Percentiles rank a stretch among this genome's conserved stretches.
These are phyloP conservation scores for Drosophila mauritiana DNA, from an alignment of 1,140 invertebrate genomes.

Conservation along the genomic window DNA sequence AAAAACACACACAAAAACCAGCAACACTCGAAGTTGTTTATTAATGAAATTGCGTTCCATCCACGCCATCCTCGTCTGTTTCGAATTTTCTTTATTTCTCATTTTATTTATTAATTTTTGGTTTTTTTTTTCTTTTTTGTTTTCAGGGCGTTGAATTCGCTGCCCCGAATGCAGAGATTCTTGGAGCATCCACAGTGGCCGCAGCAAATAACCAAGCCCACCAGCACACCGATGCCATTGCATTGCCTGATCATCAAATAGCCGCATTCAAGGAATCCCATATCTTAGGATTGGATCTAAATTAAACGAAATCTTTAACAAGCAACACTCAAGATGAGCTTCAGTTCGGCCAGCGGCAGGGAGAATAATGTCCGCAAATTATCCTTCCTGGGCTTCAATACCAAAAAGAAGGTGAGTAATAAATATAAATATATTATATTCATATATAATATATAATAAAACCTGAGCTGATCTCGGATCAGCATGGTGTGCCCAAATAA, in stretches of 20 bases:
- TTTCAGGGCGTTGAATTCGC: conserved; percentile 32
- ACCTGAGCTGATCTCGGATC: background rate
- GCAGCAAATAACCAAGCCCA: conserved; percentile 42
- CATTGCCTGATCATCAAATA: conserved; percentile 73
- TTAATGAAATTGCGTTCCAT: conserved; percentile 72
- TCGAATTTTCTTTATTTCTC: background rate
- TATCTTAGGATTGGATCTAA: conserved; percentile 17
- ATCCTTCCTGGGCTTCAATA: conserved; percentile 79
- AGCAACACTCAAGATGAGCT: conserved; percentile 68
- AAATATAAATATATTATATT: background rate
- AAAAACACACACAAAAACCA: background rate
- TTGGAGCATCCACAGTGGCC: conserved; percentile 68
- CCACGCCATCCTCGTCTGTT: conserved; percentile 1
- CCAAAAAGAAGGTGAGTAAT: conserved; percentile 80
- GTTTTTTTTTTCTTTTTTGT: conserved; percentile 5
- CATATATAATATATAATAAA: background rate
- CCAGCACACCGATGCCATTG: conserved; percentile 52
- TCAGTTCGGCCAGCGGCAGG: conserved; percentile 72
- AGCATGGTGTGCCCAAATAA: too few relatives aligned
- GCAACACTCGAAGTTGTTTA: conserved; percentile 52
- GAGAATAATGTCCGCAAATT: conserved; percentile 82
- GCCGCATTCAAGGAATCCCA: background rate
- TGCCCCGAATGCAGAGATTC: conserved; percentile 78
- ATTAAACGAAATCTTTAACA: conserved; percentile 3
- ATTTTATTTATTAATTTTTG: conserved; percentile 2